phyloP scores from a whole-genome alignment of 53 echinoderm and acorn worm genomes.

The Holothuria leucospilota region DNA sequence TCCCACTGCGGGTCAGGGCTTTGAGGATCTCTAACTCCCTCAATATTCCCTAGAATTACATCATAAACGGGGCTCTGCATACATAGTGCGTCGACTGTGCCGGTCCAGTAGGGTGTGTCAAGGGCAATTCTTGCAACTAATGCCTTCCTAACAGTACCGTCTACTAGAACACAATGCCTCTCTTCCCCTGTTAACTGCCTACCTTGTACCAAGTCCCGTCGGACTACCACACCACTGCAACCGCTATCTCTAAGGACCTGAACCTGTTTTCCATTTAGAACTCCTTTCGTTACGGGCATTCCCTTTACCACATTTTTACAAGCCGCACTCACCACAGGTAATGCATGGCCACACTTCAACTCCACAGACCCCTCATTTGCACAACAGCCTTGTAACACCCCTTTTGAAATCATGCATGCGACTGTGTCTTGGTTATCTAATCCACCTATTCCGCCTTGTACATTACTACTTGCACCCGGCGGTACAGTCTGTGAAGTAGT shows the following conservation, averaged over 20 bases:
- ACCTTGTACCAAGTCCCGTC: constrained; percentile 13
- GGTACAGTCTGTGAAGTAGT: too few relatives aligned
- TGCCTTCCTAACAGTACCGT: constrained; percentile 30
- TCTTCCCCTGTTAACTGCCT: constrained; percentile 42
- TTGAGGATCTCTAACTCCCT: constrained; percentile 17
- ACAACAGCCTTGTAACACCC: constrained; percentile 28
- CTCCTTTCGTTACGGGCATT: constrained; percentile 55
- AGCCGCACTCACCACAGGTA: constrained; percentile 48
- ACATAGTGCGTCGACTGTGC: constrained; percentile 47
- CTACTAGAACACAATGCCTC: constrained; percentile 47
- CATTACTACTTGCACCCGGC: background rate
- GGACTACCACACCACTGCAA: constrained; percentile 55
- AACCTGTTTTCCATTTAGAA: constrained; percentile 19
- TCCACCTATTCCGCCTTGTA: background rate
- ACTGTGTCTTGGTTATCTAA: constrained; percentile 37
- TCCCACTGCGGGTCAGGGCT: constrained; percentile 20
- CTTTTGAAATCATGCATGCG: constrained; percentile 50
- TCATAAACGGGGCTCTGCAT: constrained; percentile 58
- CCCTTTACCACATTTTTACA: constrained; percentile 14
- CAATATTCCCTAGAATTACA: constrained; percentile 53
- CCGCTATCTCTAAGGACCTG: constrained; percentile 54
- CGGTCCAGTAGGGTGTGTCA: constrained; percentile 42
- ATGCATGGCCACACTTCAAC: constrained; percentile 42
- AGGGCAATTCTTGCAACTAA: constrained; percentile 41
- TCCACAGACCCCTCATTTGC: constrained; percentile 44